A percentile compares a stretch with the other conserved stretches of the same genome.
phyloP scores from a whole-genome alignment of 1,140 invertebrate genomes.

The Reticulitermes speratus region DNA sequence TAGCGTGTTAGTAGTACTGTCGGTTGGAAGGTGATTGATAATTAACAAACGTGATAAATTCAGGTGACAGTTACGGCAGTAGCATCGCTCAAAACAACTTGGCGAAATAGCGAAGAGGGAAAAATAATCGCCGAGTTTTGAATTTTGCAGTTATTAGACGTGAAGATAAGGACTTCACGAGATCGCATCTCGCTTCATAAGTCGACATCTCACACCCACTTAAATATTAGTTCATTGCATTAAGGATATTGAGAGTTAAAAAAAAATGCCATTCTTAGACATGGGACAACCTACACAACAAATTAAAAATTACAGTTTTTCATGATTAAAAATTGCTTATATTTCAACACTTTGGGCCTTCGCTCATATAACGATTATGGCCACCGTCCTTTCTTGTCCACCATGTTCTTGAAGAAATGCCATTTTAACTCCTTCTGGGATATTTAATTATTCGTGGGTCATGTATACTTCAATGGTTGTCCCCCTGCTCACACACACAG shows the following conservation, averaged over 20 bases:
- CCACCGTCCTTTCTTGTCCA: slow-evolving; percentile 1
- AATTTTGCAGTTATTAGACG: neutral
- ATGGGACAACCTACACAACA: neutral
- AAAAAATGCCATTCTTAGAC: neutral
- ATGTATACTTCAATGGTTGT: neutral
- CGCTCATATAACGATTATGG: neutral
- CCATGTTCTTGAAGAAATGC: neutral
- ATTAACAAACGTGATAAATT: neutral
- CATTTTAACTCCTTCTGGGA: neutral
- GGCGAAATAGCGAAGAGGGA: neutral
- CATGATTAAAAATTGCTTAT: slow-evolving; percentile 1
- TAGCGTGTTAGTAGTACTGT: neutral
- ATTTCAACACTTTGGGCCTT: neutral
- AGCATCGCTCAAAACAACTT: slow-evolving; percentile 1
- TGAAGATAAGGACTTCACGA: slow-evolving; percentile 6
- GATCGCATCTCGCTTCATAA: neutral
- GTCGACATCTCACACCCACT: neutral
- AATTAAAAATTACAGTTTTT: neutral
- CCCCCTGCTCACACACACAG: too few relatives aligned
- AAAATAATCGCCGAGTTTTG: neutral
- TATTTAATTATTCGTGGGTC: neutral
- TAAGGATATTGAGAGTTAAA: neutral
- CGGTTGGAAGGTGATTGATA: neutral
- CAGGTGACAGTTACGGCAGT: neutral
- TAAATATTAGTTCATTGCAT: neutral